These are phyloP conservation scores for Hyppa rectilinea DNA, from an alignment of 2,888 invertebrate species.

Conservation along the genomic window DNA sequence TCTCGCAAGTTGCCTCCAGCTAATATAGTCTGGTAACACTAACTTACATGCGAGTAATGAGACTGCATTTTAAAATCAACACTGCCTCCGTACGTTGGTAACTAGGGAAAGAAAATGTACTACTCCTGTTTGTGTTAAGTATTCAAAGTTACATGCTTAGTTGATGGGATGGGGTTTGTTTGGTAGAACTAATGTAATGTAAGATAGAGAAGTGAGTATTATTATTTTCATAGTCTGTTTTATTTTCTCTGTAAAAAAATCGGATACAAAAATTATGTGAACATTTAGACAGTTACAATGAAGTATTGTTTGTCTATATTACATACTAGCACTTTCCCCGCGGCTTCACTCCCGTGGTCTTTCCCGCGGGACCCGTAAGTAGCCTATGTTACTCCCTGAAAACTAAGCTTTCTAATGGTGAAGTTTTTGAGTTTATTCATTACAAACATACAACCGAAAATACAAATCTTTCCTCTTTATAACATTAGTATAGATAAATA, in stretches of 20 bases:
- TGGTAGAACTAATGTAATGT: background rate
- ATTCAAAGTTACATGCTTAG: slow-evolving; percentile 22
- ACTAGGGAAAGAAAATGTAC: slow-evolving; percentile 44
- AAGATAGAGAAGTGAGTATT: background rate
- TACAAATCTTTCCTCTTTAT: no score
- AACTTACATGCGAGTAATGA: slow-evolving; percentile 65
- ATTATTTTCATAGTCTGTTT: background rate
- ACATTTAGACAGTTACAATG: background rate
- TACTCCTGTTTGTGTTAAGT: slow-evolving; percentile 18
- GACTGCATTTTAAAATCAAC: slow-evolving; percentile 66
- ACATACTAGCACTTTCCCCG: no score
- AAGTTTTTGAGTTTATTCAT: no score
- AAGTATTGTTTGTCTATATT: background rate
- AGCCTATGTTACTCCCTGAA: no score
- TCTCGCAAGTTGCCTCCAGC: slow-evolving; percentile 64
- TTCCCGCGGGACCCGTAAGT: no score
- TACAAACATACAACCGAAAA: no score
- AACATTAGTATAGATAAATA: no score
- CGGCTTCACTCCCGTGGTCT: no score
- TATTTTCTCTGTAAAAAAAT: background rate
- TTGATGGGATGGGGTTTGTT: slow-evolving; percentile 12
- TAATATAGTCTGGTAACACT: slow-evolving; percentile 65
- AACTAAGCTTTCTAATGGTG: no score
- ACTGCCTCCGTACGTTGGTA: slow-evolving; percentile 25
- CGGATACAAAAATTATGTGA: background rate